Conservation (phyloP, 1,140 invertebrate genomes). For the Drosophila triauraria region DNA sequence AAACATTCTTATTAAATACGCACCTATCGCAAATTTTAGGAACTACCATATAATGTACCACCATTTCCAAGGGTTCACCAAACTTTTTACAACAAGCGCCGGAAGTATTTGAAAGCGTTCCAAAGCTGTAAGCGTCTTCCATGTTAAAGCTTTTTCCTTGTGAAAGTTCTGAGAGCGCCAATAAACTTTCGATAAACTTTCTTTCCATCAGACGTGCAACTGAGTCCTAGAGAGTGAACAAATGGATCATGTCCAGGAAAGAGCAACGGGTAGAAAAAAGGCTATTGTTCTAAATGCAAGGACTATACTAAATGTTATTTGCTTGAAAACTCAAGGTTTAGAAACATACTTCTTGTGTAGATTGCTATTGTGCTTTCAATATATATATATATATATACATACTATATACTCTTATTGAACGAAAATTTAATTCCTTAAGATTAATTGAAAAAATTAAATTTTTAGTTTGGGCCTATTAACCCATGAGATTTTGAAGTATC, state of each 20-base stretch:
- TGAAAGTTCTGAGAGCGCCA: background rate
- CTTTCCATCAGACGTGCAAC: no score
- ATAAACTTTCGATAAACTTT: background rate
- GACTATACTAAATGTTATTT: no score
- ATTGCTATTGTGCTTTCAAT: background rate
- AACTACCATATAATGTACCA: background rate
- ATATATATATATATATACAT: no score
- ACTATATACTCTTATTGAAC: no score
- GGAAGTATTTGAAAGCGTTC: background rate
- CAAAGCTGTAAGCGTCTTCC: background rate
- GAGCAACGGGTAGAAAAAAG: background rate
- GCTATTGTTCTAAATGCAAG: no score
- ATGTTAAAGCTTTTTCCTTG: background rate
- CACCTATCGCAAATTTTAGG: background rate
- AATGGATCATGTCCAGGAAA: background rate
- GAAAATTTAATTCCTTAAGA: no score
- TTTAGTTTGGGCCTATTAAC: no score
- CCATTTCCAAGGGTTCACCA: background rate
- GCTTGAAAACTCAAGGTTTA: background rate
- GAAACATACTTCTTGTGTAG: background rate
- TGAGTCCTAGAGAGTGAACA: background rate
- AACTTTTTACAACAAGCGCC: background rate
- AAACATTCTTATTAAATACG: background rate
- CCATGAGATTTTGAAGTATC: no score
- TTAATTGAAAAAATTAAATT: no score